These are phyloP conservation scores for Geodia barretti DNA, from an alignment of 37 sponge, comb jelly and placozoan species.

Conservation along the genomic window DNA sequence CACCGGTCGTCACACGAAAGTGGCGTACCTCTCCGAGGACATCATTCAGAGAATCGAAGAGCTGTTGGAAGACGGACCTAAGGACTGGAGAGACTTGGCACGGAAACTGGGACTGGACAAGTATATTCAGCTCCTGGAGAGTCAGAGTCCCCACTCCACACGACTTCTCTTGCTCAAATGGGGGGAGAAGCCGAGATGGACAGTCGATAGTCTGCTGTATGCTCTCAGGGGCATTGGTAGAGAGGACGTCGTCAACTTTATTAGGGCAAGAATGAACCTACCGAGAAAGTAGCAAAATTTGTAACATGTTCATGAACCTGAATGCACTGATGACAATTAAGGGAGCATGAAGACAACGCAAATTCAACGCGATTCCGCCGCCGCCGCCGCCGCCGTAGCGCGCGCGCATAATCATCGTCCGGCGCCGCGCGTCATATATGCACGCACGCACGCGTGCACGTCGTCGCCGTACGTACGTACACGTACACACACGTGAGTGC, in stretches of 20 bases:
- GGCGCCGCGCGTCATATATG: too few relatives aligned
- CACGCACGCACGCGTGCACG: too few relatives aligned
- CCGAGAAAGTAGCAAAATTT: too few relatives aligned
- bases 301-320: too few relatives aligned
- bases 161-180: constrained; percentile 65
- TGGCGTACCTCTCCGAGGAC: constrained; percentile 51
- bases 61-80: constrained; percentile 42
- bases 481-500: too few relatives aligned
- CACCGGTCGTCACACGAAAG: constrained; percentile 19
- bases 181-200: constrained; percentile 75
- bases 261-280: constrained; percentile 14
- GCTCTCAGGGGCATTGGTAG: constrained; percentile 67
- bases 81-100: constrained; percentile 77
- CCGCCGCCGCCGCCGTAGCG: too few relatives aligned
- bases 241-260: constrained; percentile 45
- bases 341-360: too few relatives aligned
- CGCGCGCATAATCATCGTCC: too few relatives aligned
- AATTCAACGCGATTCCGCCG: too few relatives aligned
- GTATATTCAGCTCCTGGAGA: constrained; percentile 65
- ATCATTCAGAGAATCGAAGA: constrained; percentile 37
- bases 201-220: constrained; percentile 52
- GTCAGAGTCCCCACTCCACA: constrained; percentile 41
- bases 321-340: too few relatives aligned
- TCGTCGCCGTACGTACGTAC: too few relatives aligned
- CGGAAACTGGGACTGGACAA: constrained; percentile 32